Conservation (phyloP, 2,797 vertebrate species). For the Schizopygopsis pylzovi region DNA sequence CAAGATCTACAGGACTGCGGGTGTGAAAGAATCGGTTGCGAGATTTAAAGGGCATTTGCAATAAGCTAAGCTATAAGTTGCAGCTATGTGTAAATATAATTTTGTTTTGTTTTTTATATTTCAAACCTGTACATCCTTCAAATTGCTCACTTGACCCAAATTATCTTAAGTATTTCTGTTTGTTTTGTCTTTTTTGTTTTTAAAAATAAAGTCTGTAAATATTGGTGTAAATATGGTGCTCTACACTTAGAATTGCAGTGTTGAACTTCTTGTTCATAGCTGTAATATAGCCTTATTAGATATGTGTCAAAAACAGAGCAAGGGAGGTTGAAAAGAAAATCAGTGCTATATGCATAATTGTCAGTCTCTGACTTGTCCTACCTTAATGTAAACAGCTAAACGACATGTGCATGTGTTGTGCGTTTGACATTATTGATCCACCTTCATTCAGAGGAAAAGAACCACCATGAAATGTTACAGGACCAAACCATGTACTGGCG, state of each 20-base stretch:
- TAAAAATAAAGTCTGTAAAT: constrained; percentile 84
- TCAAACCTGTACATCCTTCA: constrained; percentile 80
- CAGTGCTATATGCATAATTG: constrained; percentile 70
- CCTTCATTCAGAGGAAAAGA: constrained; percentile 73
- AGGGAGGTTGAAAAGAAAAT: constrained; percentile 73
- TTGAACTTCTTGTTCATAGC: constrained; percentile 88
- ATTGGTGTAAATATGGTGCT: constrained; percentile 89
- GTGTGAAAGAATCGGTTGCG: constrained; percentile 51
- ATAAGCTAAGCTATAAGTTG: constrained; percentile 97
- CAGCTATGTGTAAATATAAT: constrained; percentile 88
- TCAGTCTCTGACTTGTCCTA: constrained; percentile 82
- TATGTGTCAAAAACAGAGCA: constrained; percentile 72
- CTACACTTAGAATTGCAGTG: constrained; percentile 82
- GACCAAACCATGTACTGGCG: constrained; percentile 90
- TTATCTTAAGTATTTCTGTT: constrained; percentile 62
- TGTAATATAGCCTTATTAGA: constrained; percentile 93
- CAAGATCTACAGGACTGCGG: constrained; percentile 58
- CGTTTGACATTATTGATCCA: constrained; percentile 79
- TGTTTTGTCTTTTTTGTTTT: constrained; percentile 59
- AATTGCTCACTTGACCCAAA: constrained; percentile 79
- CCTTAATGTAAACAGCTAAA: constrained; percentile 83
- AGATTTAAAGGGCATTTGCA: constrained; percentile 93
- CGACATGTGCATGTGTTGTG: constrained; percentile 92
- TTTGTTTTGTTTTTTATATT: constrained; percentile 69
- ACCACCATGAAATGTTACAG: constrained; percentile 84